Conservation (phyloP, 2,113 vertebrate species). For the Arvicanthis niloticus region DNA sequence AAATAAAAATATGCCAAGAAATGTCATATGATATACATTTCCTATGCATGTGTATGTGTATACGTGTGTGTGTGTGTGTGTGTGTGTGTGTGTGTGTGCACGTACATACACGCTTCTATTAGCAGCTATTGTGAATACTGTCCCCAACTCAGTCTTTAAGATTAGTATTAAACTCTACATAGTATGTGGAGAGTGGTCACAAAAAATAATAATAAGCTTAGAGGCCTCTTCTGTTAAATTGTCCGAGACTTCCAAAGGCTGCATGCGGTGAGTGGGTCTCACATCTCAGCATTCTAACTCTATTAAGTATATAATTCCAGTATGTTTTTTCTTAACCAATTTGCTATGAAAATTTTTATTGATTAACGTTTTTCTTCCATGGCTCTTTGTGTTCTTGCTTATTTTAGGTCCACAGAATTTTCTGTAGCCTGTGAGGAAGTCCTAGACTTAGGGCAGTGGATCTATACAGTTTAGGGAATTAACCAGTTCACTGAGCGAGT, state of each 20-base stretch:
- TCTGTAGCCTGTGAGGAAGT: background rate
- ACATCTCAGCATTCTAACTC: background rate
- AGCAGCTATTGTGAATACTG: background rate
- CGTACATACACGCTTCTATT: background rate
- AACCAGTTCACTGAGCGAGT: background rate
- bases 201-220: background rate
- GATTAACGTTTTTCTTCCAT: background rate
- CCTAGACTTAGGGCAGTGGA: background rate
- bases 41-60: background rate
- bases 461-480: background rate
- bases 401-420: constrained; percentile 13
- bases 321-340: background rate
- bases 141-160: background rate
- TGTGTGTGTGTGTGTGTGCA: background rate
- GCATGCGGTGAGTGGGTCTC: too few species aligned
- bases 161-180: constrained; percentile 28
- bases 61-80: background rate
- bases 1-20: background rate
- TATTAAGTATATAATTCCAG: background rate
- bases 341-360: background rate
- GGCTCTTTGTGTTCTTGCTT: background rate
- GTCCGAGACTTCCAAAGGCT: background rate
- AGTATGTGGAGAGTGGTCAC: background rate
- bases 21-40: constrained; percentile 6
- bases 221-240: background rate